Base-by-base conservation (phyloP, 2,797 vertebrate species). In the Simalia tracyae region DNA sequence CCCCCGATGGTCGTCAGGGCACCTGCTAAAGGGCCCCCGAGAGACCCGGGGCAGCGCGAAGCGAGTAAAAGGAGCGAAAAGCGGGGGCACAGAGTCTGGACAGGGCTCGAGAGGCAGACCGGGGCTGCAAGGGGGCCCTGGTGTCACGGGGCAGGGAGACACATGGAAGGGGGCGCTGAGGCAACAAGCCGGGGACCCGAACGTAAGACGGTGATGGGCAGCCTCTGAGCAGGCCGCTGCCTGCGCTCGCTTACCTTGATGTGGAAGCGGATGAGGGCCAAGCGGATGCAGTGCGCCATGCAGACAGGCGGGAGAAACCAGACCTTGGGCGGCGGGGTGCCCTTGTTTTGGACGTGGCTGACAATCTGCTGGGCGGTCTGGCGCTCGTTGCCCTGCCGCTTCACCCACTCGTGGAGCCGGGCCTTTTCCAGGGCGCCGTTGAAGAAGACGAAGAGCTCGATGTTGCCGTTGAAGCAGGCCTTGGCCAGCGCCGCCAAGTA, bases 341-440 rank as follows among this genome's bases (percentile, higher is more conserved):
- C 98, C 98, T 99, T 99, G 97, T 98, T 99, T 97, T 99, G 99
- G 97, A 99, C 96, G 98, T 99, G 99, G 98, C 98, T 98, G 97
- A 99, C 97, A 96, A 99, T 99, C 97, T 99, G 98, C 98, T 99
- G 99, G 91, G 98, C 98, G 89, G 98, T 99, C 97, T 99, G 99
- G 96, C 98, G 97, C 97, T 99, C 99, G 97, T 98, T 99, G 97
- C 98, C 98, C 98, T 99, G 99, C 95, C 98, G 98, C 97, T 99
- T 99, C 96, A 99, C 98, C 99, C 99, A 99, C 97, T 99, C 98
- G 97, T 99, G 99, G 91, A 99, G 98, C 92, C 99, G 98, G 98
- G 98, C 98, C 97, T 99, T 99, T 98, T 99, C 99, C 97, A 99
- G 98, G 95, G 99, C 98, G 96, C 99, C 99, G 98, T 99, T 99